Evolutionary conservation across 2,113 vertebrate genomes (phyloP).

Genomic region (Reinhardtius hippoglossoides): DNA sequence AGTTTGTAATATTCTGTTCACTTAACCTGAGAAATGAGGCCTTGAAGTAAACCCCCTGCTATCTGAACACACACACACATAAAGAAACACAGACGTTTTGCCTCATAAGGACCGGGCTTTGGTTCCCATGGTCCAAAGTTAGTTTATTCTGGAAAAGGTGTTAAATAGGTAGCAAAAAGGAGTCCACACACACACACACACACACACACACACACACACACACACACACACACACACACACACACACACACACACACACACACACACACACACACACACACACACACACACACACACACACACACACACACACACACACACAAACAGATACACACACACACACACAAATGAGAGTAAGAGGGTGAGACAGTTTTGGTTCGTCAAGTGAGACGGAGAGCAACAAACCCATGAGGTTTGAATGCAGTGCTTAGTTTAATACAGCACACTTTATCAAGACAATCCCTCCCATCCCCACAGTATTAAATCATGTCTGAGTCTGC

Average conservation of each 20-base stretch:
- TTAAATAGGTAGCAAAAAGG: too few relatives aligned
- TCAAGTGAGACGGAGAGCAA: conserved; percentile 27
- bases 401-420: conserved; percentile 16
- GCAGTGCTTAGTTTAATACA: conserved; percentile 35
- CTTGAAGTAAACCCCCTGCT: conserved; percentile 7
- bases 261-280: not conserved
- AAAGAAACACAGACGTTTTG: too few relatives aligned
- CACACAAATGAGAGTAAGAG: not conserved
- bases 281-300: not conserved
- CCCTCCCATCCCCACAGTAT: conserved; percentile 31
- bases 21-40: conserved; percentile 25
- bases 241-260: not conserved
- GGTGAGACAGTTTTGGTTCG: not conserved
- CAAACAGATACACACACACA: not conserved
- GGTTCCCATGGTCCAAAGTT: too few relatives aligned
- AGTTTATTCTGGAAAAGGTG: too few relatives aligned
- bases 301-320: not conserved
- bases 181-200: not conserved
- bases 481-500: conserved; percentile 34
- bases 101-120: too few relatives aligned
- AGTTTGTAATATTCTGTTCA: conserved; percentile 44
- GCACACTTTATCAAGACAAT: conserved; percentile 34
- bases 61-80: not conserved
- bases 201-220: conserved; percentile 5
- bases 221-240: not conserved